Evolutionary conservation across 2,113 vertebrate species (phyloP), one percentile per base, ranked within the genome.

Genomic region (Chamaea fasciata): DNA sequence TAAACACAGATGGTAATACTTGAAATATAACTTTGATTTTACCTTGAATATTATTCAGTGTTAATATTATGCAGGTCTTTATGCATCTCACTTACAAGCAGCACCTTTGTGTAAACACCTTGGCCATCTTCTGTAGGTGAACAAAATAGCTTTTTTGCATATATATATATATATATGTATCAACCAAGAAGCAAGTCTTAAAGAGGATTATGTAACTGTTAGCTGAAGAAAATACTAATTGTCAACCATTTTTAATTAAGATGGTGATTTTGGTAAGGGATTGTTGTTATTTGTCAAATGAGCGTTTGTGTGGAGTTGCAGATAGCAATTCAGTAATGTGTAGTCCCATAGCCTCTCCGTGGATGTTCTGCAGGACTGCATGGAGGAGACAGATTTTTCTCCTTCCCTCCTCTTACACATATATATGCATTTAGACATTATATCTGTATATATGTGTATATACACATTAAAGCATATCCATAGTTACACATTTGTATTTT

Each of bases 21-120:
- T 81, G 30, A 93, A 91, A 64, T 63, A 42, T 50, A 50, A 80
- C 39, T 71, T 90, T 42, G 46, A 41, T 95, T 94, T 96, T 70
- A 26, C 77, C 68, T 86, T 73, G 56, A n/a, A 80, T 37, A 31
- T 47, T 83, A 31, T n/a, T 80, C 60, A 30, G 11, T 80, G 42
- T 55, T 69, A 31, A n/a, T n/a, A 31, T 53, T 95, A 37, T 13
- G 17, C 42, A 77, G 15, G 13, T 15, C 67, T 64, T 93, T 52
- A 70, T 74, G 41, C 30, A 21, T 93, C 19, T 87, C 4, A 3
- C 70, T 59, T 62, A 24, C 12, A 77, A 41, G 14, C 41, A 86
- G n/a, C 22, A 70, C 19, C 47, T 78, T 55, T 31, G 21, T 68
- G 52, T 35, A 87, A 87, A 50, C 33, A 81, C 42, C 42, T 9